These are phyloP conservation scores for Terebella lapidaria DNA, from an alignment of 2,888 invertebrate genomes.

Conservation along the genomic window DNA sequence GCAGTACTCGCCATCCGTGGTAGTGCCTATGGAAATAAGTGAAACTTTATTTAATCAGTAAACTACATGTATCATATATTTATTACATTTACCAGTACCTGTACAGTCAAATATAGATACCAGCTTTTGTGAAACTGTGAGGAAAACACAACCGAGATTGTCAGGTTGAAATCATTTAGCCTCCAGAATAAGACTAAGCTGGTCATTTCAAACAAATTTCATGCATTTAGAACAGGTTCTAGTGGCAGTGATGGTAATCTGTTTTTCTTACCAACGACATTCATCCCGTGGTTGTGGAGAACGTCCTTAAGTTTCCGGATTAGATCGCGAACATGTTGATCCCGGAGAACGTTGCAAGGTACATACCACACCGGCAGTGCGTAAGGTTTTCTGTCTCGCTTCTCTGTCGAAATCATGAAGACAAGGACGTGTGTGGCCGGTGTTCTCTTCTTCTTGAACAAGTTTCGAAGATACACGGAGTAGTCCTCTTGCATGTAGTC, in stretches of 20 bases:
- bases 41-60: too few species aligned
- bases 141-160: too few species aligned
- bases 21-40: neutral
- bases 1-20: conserved; percentile 4
- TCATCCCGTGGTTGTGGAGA: neutral
- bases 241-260: too few species aligned
- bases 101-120: too few species aligned
- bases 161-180: too few species aligned
- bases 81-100: too few species aligned
- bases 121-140: too few species aligned
- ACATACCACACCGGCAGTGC: conserved; percentile 1
- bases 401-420: conserved; percentile 3
- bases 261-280: neutral
- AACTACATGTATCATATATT: too few species aligned
- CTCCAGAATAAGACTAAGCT: too few species aligned
- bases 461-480: neutral
- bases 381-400: conserved; percentile 2
- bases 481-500: too few species aligned
- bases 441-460: conserved; percentile 5
- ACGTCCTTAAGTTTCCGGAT: neutral
- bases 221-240: too few species aligned
- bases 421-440: conserved; percentile 5
- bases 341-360: conserved; percentile 2
- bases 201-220: too few species aligned
- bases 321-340: conserved; percentile 7